A percentile compares a stretch with the other conserved stretches of the same genome.
phyloP scores from a whole-genome alignment of 2,113 vertebrate species.

The Rana temporaria region DNA sequence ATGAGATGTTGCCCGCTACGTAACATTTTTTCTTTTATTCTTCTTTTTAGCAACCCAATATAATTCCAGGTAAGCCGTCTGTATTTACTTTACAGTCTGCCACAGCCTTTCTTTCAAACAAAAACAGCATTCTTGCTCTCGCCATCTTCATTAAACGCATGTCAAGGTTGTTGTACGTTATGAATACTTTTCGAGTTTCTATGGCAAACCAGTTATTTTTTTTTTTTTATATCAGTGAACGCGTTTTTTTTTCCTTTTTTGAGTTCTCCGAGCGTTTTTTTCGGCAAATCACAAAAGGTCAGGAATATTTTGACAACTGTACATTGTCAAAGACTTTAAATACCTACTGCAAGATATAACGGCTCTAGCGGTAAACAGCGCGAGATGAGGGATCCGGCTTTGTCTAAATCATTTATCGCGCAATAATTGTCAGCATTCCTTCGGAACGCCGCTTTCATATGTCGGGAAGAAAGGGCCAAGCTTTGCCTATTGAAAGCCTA shows the following conservation, averaged over 20 bases:
- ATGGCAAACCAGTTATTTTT: conserved; percentile 45
- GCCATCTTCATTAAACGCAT: conserved; percentile 53
- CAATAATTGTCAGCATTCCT: background rate
- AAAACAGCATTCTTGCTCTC: conserved; percentile 44
- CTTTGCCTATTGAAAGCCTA: no score
- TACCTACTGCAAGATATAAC: background rate
- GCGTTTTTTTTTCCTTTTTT: conserved; percentile 14
- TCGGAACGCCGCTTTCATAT: no score
- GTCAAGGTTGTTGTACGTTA: conserved; percentile 53
- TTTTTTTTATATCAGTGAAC: conserved; percentile 55
- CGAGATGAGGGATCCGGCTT: background rate
- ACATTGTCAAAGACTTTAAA: conserved; percentile 8
- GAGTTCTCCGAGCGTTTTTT: conserved; percentile 41
- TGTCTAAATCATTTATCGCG: background rate
- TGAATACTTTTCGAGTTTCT: conserved; percentile 52
- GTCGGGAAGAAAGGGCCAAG: no score
- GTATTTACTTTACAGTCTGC: conserved; percentile 40
- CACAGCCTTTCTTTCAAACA: conserved; percentile 35
- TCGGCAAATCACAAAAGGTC: conserved; percentile 51
- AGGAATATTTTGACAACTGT: conserved; percentile 48
- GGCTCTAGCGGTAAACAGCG: background rate
- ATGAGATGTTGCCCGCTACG: background rate
- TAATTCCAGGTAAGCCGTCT: conserved; percentile 43
- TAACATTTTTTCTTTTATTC: background rate
- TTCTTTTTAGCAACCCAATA: background rate